Conservation (phyloP, 2,888 invertebrate species). For the Spialia ferax region DNA sequence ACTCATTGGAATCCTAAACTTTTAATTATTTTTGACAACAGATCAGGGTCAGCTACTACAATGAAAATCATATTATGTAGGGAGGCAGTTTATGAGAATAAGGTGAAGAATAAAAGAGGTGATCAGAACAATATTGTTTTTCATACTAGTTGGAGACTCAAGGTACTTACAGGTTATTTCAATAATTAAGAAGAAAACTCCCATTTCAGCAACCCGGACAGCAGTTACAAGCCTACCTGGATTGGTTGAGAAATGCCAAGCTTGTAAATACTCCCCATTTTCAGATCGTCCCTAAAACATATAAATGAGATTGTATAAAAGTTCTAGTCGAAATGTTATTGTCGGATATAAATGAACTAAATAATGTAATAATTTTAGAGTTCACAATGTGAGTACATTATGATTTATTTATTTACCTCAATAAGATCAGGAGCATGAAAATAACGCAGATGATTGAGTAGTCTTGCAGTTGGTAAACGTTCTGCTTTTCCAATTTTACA, state of each 20-base stretch:
- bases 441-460: constrained; percentile 83
- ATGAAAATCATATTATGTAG: too few species aligned
- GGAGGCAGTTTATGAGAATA: too few species aligned
- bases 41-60: too few species aligned
- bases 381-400: too few species aligned
- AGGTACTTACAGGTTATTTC: constrained; percentile 72
- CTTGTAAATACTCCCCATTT: constrained; percentile 77
- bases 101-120: too few species aligned
- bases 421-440: constrained; percentile 77
- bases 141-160: neutral
- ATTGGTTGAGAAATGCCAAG: constrained; percentile 78
- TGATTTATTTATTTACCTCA: constrained; percentile 69
- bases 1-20: too few species aligned
- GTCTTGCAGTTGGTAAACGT: constrained; percentile 70
- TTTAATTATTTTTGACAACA: too few species aligned
- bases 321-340: too few species aligned
- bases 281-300: constrained; percentile 74
- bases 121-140: too few species aligned
- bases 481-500: constrained; percentile 72
- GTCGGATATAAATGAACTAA: too few species aligned
- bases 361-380: neutral
- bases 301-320: too few species aligned
- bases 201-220: constrained; percentile 77
- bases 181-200: constrained; percentile 78
- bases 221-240: constrained; percentile 76